Conservation (phyloP, 1,140 invertebrate genomes). For the Temnothorax curvispinosus region DNA sequence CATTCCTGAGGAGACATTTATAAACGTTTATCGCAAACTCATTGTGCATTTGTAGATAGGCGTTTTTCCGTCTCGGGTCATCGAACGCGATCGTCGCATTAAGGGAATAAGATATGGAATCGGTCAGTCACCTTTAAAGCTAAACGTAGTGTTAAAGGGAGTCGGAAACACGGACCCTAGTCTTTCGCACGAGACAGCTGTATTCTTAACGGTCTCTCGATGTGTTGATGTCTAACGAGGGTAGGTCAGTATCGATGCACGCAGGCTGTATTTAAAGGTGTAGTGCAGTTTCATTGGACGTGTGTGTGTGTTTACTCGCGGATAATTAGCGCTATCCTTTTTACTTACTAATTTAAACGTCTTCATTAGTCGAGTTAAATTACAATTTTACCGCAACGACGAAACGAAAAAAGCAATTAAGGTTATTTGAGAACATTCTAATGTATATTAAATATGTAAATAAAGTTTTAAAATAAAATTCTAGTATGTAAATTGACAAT, state of each 20-base stretch:
- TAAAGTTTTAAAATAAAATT: background rate
- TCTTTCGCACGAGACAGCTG: conserved; percentile 71
- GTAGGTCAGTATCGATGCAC: conserved; percentile 80
- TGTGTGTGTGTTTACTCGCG: background rate
- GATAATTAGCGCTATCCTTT: conserved; percentile 1
- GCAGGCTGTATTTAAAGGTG: background rate
- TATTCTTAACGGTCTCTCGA: conserved; percentile 75
- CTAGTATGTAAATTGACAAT: too few species aligned
- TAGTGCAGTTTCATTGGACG: background rate
- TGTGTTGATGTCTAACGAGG: conserved; percentile 69
- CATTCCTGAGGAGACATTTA: background rate
- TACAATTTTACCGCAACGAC: background rate
- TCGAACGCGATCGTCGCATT: conserved; percentile 5
- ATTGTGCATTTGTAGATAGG: background rate
- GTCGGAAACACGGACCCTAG: conserved; percentile 20
- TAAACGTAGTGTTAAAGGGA: conserved; percentile 35
- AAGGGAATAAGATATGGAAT: conserved; percentile 24
- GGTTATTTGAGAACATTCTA: background rate
- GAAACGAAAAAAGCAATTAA: background rate
- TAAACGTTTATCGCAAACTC: conserved; percentile 12
- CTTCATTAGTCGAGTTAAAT: background rate
- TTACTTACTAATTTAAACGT: background rate
- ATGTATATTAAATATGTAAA: background rate
- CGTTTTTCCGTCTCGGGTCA: background rate
- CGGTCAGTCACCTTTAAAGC: conserved; percentile 40